Conservation (phyloP, 2,113 vertebrate species). For the human region GRCh38 chr14:32715001-32715500, state of each 20-base stretch:
- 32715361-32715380: background rate
- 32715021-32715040: constrained; percentile 41
- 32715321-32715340: background rate
- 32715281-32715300: background rate
- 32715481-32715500: background rate
- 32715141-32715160: constrained; percentile 36
- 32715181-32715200: background rate
- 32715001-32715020: constrained; percentile 55
- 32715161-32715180: constrained; percentile 32
- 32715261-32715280: background rate
- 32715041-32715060: constrained; percentile 42
- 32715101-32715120: constrained; percentile 55
- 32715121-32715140: constrained; percentile 63
- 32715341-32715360: background rate
- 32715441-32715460: constrained; percentile 4
- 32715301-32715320: background rate
- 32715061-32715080: constrained; percentile 59
- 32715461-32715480: constrained; percentile 8
- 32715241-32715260: background rate
- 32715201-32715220: constrained; percentile 23
- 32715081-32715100: constrained; percentile 49
- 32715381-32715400: background rate
- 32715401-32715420: constrained; percentile 19
- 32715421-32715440: constrained; percentile 4
- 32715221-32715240: background rate